A percentile compares a stretch with the other conserved stretches of the same genome.
These are phyloP conservation scores for Diadumene lineata DNA, from an alignment of 92 coral and sea anemone genomes.

Conservation along the genomic window DNA sequence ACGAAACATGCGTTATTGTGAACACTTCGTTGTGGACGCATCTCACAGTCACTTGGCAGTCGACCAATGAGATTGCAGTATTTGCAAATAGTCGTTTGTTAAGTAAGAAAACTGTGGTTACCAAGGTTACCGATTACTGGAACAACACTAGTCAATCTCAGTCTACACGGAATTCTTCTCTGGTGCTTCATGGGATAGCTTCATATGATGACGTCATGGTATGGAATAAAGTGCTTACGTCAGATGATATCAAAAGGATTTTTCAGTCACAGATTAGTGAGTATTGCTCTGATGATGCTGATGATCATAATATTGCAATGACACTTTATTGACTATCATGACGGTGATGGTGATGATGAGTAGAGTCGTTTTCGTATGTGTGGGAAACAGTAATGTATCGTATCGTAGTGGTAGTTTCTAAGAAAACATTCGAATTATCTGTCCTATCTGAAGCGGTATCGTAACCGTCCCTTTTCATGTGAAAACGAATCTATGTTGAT, in stretches of 20 bases:
- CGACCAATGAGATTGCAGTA: constrained; percentile 4
- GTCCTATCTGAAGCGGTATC: too few relatives aligned
- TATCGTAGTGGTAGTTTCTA: background rate
- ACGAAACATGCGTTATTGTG: background rate
- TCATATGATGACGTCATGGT: constrained; percentile 58
- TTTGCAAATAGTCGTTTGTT: constrained; percentile 29
- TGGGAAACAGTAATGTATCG: background rate
- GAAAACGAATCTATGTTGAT: too few relatives aligned
- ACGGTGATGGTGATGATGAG: background rate
- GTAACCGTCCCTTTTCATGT: too few relatives aligned
- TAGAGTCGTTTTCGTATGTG: background rate
- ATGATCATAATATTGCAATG: background rate
- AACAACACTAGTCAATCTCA: constrained; percentile 7
- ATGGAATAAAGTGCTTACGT: constrained; percentile 36
- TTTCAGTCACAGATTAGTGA: constrained; percentile 57
- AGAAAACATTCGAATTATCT: too few relatives aligned
- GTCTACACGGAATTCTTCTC: background rate
- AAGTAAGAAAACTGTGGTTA: background rate
- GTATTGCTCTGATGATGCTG: background rate
- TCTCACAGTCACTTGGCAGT: constrained; percentile 39
- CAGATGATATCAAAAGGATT: constrained; percentile 27
- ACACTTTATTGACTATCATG: too few relatives aligned
- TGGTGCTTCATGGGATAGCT: constrained; percentile 43
- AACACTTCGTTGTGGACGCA: constrained; percentile 20
- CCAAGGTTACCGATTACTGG: background rate